phyloP scores from a whole-genome alignment of 2,888 invertebrate genomes.

The Clunio marinus region DNA sequence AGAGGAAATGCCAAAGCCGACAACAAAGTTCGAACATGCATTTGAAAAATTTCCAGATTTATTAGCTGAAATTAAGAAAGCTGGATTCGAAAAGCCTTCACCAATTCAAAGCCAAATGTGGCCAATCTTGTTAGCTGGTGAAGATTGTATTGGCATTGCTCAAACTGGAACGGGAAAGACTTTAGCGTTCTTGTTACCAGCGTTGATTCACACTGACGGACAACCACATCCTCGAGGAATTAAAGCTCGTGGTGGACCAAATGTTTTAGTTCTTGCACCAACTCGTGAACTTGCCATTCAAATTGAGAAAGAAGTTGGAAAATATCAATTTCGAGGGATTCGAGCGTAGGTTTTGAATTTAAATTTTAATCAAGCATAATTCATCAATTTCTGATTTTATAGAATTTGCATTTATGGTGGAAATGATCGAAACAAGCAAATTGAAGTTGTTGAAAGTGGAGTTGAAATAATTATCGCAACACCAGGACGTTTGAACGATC shows the following conservation, averaged over 20 bases:
- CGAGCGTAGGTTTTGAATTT: slow-evolving; percentile 54
- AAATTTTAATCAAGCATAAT: not conserved
- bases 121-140: slow-evolving; percentile 86
- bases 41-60: slow-evolving; percentile 80
- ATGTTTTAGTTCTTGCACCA: slow-evolving; percentile 83
- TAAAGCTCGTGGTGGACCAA: slow-evolving; percentile 70
- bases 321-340: slow-evolving; percentile 83
- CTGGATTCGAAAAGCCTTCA: slow-evolving; percentile 72
- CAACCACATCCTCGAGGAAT: slow-evolving; percentile 66
- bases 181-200: slow-evolving; percentile 86
- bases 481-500: slow-evolving; percentile 87
- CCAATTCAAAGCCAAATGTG: slow-evolving; percentile 93
- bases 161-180: slow-evolving; percentile 96
- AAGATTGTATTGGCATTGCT: slow-evolving; percentile 94
- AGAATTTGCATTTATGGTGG: slow-evolving; percentile 87
- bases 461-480: slow-evolving; percentile 94
- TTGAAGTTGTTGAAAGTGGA: slow-evolving; percentile 67
- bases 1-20: slow-evolving; percentile 49
- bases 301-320: slow-evolving; percentile 85
- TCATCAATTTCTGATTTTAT: slow-evolving; percentile 51
- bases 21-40: slow-evolving; percentile 73
- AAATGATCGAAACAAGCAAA: slow-evolving; percentile 74
- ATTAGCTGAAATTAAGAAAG: slow-evolving; percentile 68
- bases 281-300: slow-evolving; percentile 90
- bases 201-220: slow-evolving; percentile 85